These are phyloP conservation scores for Calephelis virginiensis DNA, from an alignment of 1,140 invertebrate species.

Conservation along the genomic window DNA sequence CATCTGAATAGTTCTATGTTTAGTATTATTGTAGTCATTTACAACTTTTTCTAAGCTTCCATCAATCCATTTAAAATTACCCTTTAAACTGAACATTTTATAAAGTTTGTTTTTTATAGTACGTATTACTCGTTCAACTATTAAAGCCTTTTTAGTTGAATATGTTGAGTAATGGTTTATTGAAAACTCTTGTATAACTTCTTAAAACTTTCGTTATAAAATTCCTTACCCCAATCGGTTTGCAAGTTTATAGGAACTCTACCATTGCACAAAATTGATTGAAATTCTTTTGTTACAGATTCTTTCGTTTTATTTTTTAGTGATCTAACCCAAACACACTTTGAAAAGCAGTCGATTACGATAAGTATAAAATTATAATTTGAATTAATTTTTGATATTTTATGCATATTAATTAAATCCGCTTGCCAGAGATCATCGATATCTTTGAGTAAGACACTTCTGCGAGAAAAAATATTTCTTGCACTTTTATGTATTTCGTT, in stretches of 20 bases:
- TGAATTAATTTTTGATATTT: slow-evolving; percentile 9
- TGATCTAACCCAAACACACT: slow-evolving; percentile 8
- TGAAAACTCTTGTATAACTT: neutral
- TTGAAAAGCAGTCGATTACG: neutral
- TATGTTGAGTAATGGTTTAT: neutral
- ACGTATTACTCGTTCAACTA: neutral
- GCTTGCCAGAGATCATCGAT: slow-evolving; percentile 13
- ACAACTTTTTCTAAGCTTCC: neutral
- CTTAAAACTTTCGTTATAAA: neutral
- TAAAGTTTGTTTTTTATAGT: slow-evolving; percentile 5
- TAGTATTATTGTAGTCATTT: neutral
- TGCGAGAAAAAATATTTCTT: neutral
- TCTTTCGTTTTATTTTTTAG: slow-evolving; percentile 4
- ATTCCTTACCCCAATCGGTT: neutral
- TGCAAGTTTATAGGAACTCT: neutral
- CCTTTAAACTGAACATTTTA: slow-evolving; percentile 5
- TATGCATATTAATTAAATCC: slow-evolving; percentile 15
- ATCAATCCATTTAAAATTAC: neutral
- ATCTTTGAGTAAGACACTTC: slow-evolving; percentile 3
- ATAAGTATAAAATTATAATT: slow-evolving; percentile 1
- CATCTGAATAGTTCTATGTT: neutral
- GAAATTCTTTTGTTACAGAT: neutral
- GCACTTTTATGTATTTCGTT: slow-evolving; percentile 11
- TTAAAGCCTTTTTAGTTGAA: neutral
- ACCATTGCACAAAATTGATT: neutral